Base-by-base conservation (phyloP, 2,113 vertebrate species). In the Triplophysa siluroides region DNA sequence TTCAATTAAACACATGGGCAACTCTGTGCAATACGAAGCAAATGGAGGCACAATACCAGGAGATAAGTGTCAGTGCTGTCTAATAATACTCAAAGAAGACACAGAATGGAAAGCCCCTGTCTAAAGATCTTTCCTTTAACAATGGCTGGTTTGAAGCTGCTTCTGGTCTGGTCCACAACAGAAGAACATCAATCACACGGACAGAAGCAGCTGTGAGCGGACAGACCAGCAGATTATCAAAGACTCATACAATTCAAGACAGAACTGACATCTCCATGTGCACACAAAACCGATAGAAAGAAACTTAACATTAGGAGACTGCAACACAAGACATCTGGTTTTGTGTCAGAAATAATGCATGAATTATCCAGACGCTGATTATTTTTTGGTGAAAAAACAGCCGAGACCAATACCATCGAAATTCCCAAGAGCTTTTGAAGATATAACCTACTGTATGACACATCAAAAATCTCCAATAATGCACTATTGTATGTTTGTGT, bases 161-260 rank as follows among this genome's bases (percentile, higher is more conserved):
- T 61, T 23, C 56, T 45, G 18, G 65, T 75, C 54, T 68, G 56
- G 24, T 70, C 43, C 43, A 81, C 43, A 78, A 78, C 61, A 81
- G 19, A 43, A 41, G 72, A 65, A 47, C 74, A 78, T 72, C 73
- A 54, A 78, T 73, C 75, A 68, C 38, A 52, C 21, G 68, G 62
- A 81, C 82, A 78, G 73, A 50, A 80, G 43, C 45, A 63, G 65
- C 66, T 76, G 71, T 33, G 26, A 63, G 60, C 71, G 3, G 21
- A 60, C 29, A 12, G 41, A 76, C 24, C 73, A 63, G 73, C 43
- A n/a, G 73, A 63, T 47, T 29, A 76, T 62, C 73, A 76, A 45
- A 76, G 60, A 63, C 58, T 63, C 10, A 0, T 21, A 75, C 58
- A 62, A 47, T 63, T 62, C 58, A 76, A 47, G 41, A 76, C 58